Conservation (phyloP, 2,888 invertebrate genomes). For the Escarpia spicata region DNA sequence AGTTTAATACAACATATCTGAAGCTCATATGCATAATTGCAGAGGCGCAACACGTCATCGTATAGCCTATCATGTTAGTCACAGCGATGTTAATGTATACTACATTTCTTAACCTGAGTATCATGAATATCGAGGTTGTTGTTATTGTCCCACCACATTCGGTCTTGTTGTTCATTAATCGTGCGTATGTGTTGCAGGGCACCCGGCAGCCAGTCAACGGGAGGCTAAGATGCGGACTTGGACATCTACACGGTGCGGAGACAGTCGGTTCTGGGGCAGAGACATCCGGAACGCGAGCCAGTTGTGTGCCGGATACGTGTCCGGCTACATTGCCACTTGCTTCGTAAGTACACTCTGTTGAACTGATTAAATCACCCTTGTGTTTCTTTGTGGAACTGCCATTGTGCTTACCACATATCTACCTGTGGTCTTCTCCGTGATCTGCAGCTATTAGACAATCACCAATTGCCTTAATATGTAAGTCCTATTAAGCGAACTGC, state of each 20-base stretch:
- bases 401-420: no score
- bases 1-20: no score
- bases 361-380: not conserved
- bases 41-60: no score
- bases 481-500: no score
- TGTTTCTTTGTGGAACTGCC: no score
- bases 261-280: slow-evolving; percentile 36
- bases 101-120: not conserved
- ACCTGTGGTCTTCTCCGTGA: no score
- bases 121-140: not conserved
- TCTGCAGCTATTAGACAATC: no score
- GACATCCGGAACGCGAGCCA: slow-evolving; percentile 14
- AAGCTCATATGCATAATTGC: no score
- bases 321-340: slow-evolving; percentile 49
- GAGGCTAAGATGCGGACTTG: slow-evolving; percentile 56
- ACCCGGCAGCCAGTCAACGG: slow-evolving; percentile 41
- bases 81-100: no score
- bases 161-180: not conserved
- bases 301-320: slow-evolving; percentile 58
- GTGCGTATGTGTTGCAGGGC: not conserved
- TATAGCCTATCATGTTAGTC: no score
- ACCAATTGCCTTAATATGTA: no score
- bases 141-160: no score
- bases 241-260: slow-evolving; percentile 50
- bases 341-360: not conserved